phyloP scores from a whole-genome alignment of 2,888 invertebrate species.

The Cynaeus angustus region DNA sequence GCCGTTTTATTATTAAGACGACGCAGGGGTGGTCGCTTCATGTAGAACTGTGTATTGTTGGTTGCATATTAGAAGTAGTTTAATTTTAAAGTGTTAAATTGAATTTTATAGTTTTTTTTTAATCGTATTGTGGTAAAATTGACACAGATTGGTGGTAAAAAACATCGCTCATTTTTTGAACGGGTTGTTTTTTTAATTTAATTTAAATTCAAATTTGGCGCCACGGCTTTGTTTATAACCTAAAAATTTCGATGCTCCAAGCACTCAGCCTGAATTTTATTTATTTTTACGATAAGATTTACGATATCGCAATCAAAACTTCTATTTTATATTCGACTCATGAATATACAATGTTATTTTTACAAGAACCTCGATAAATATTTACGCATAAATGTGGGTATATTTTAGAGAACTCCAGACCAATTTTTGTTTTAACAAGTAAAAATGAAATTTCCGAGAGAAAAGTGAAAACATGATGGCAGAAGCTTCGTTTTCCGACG shows the following conservation, averaged over 20 bases:
- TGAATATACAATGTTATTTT: not conserved
- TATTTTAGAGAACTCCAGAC: not conserved
- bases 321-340: not conserved
- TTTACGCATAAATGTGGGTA: not conserved
- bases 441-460: not conserved
- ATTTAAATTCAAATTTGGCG: not conserved
- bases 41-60: too few relatives aligned
- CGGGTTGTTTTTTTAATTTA: too few relatives aligned
- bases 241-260: not conserved
- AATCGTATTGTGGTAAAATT: too few relatives aligned
- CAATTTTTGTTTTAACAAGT: not conserved
- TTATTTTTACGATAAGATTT: constrained; percentile 19
- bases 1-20: too few relatives aligned
- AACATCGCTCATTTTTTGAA: too few relatives aligned
- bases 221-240: constrained; percentile 1
- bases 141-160: too few relatives aligned
- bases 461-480: constrained; percentile 25
- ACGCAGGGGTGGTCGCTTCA: too few relatives aligned
- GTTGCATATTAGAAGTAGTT: too few relatives aligned
- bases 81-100: too few relatives aligned
- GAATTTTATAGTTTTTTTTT: too few relatives aligned
- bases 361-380: not conserved
- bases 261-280: constrained; percentile 3
- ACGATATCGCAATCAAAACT: constrained; percentile 11
- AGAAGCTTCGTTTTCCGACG: constrained; percentile 41